Percentiles rank a stretch among this genome's conserved stretches.
Evolutionary conservation across 2,797 vertebrate species (phyloP).

Genomic region (Spheniscus humboldti): DNA sequence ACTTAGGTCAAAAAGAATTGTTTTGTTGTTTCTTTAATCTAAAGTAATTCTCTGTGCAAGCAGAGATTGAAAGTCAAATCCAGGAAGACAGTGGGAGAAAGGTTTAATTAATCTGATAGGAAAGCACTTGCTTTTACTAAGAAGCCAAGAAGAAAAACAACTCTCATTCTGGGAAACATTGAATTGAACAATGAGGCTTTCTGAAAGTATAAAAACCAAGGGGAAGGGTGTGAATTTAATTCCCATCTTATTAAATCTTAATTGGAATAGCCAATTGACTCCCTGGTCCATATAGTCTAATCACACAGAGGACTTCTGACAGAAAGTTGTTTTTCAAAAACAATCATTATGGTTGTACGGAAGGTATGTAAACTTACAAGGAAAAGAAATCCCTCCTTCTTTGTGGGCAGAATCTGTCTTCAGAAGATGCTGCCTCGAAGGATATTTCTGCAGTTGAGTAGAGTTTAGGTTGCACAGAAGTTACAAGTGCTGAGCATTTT

Average conservation of each 20-base stretch:
- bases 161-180: not conserved
- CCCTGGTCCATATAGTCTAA: not conserved
- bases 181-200: not conserved
- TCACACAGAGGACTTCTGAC: not conserved
- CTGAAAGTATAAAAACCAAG: not conserved
- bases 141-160: not conserved
- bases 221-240: not conserved
- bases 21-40: not conserved
- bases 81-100: not conserved
- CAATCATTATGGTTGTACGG: fast-evolving
- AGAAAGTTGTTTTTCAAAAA: not conserved
- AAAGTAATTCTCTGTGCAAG: not conserved
- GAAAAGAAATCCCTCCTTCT: not conserved
- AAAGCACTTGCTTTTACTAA: not conserved
- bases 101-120: not conserved
- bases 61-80: not conserved
- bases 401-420: not conserved
- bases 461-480: not conserved
- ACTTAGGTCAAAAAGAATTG: not conserved
- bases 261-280: not conserved
- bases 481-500: not conserved
- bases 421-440: not conserved
- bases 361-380: not conserved
- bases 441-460: not conserved
- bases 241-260: not conserved